These are phyloP conservation scores for Atrichornis clamosus DNA, from an alignment of 2,113 vertebrate species.

Conservation along the genomic window DNA sequence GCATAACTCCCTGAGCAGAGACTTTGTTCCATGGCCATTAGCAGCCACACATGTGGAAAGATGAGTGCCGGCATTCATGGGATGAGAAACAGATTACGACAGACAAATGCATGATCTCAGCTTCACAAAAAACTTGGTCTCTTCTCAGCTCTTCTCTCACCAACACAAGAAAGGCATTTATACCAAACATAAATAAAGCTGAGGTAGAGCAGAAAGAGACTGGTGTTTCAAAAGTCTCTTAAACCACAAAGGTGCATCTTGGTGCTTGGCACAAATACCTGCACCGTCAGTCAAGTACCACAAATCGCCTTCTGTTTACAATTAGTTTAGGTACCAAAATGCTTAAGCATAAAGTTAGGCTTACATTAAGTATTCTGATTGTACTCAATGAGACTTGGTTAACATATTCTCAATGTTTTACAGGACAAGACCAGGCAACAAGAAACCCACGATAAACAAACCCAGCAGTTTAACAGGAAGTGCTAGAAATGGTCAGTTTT, in stretches of 20 bases:
- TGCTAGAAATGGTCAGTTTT: not conserved
- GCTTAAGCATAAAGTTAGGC: not conserved
- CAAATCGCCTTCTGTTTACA: not conserved
- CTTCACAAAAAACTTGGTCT: not conserved
- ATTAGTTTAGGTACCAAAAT: not conserved
- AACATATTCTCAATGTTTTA: not conserved
- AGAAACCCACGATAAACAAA: not conserved
- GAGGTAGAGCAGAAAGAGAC: not conserved
- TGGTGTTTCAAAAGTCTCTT: not conserved
- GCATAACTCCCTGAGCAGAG: fast-evolving
- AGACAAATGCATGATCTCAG: not conserved
- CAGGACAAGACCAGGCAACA: not conserved
- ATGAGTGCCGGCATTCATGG: not conserved
- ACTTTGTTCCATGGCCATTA: fast-evolving
- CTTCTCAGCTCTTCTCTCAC: not conserved
- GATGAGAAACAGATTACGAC: not conserved
- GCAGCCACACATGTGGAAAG: not conserved
- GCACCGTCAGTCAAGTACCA: not conserved
- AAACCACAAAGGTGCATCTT: not conserved
- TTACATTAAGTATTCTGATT: not conserved
- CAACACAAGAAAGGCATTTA: not conserved
- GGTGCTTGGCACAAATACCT: not conserved
- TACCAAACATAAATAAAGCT: not conserved
- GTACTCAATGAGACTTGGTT: not conserved
- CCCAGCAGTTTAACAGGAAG: not conserved